phyloP scores from a whole-genome alignment of 2,888 invertebrate species.

The Leptothorax acervorum region DNA sequence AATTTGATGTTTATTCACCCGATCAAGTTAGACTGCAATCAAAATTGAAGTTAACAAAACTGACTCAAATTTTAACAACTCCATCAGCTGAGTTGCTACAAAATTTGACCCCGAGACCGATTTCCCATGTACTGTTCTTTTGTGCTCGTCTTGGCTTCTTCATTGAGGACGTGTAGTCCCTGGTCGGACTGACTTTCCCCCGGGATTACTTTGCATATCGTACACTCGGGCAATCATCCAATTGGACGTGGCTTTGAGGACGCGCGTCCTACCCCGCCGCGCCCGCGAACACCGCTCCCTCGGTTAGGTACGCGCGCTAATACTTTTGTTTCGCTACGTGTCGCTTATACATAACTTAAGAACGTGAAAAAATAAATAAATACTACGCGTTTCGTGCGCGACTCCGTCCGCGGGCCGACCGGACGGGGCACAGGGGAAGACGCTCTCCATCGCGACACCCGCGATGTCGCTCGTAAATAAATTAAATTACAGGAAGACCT shows the following conservation, averaged over 20 bases:
- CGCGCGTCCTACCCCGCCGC: neutral
- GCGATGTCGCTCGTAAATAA: constrained; percentile 14
- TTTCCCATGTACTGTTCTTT: neutral
- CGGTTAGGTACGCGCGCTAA: constrained; percentile 57
- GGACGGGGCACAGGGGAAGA: constrained; percentile 17
- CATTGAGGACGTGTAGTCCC: neutral
- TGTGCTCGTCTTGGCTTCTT: neutral
- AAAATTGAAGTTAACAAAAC: neutral
- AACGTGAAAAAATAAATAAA: constrained; percentile 81
- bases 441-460: neutral
- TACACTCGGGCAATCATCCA: constrained; percentile 35
- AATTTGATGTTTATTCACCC: neutral
- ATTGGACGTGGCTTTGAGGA: constrained; percentile 33
- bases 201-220: constrained; percentile 22
- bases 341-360: constrained; percentile 70
- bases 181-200: neutral
- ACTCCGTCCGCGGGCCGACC: constrained; percentile 7
- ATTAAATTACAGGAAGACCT: constrained; percentile 30
- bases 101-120: neutral
- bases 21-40: neutral
- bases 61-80: neutral
- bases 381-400: constrained; percentile 69
- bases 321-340: constrained; percentile 58
- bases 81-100: neutral
- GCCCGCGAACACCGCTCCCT: constrained; percentile 13